Percentiles rank a stretch among this genome's conserved stretches.
Conservation (phyloP, 2,888 invertebrate species). For the Tachina grossa region DNA sequence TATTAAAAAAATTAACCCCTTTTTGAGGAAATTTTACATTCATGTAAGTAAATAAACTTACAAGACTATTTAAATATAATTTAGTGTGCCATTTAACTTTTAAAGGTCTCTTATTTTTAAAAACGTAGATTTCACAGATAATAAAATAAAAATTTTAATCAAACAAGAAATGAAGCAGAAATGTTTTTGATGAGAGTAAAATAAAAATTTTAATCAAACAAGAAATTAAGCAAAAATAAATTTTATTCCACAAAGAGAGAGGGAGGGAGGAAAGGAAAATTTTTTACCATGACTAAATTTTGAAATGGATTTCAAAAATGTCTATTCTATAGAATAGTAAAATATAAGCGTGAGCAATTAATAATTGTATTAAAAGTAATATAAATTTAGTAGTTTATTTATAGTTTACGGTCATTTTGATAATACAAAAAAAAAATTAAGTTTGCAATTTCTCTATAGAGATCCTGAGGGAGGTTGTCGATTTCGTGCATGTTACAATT, state of each 20-base stretch:
- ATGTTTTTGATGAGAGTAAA: neutral
- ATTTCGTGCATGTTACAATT: constrained; percentile 1
- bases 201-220: constrained; percentile 13
- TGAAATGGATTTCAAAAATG: constrained; percentile 28
- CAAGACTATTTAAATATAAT: constrained; percentile 1
- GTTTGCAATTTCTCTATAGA: neutral
- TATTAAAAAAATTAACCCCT: constrained; percentile 9
- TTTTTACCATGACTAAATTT: constrained; percentile 30
- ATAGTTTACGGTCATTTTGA: constrained; percentile 49
- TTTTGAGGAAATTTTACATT: constrained; percentile 8
- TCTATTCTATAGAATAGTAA: neutral
- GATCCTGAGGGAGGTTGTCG: neutral
- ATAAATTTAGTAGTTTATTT: constrained; percentile 22
- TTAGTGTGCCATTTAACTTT: constrained; percentile 47
- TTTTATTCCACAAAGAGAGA: neutral
- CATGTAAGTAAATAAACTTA: constrained; percentile 6
- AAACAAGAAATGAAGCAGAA: neutral
- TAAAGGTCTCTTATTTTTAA: constrained; percentile 15
- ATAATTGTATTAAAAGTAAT: constrained; percentile 20
- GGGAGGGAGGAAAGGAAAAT: neutral
- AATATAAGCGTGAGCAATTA: constrained; percentile 54
- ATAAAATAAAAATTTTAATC: constrained; percentile 24
- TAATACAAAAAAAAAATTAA: constrained; percentile 5
- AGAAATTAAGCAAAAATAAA: neutral
- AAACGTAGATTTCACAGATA: constrained; percentile 20